Conservation (phyloP, 2,113 vertebrate species). For the Egretta garzetta region DNA sequence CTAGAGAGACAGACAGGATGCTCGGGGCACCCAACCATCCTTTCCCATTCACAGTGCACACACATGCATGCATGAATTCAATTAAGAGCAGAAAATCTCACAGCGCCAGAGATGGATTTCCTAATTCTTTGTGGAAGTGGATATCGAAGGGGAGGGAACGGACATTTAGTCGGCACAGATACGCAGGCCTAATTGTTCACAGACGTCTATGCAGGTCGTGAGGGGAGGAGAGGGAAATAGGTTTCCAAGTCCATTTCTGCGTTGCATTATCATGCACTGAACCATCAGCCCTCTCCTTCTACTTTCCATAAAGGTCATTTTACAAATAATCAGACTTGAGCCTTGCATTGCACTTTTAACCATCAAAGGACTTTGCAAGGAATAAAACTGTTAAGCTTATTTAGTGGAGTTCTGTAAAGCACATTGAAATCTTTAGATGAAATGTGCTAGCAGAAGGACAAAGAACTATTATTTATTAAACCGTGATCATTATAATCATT, state of each 20-base stretch:
- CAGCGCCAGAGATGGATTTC: constrained; percentile 17
- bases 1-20: not conserved
- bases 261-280: not conserved
- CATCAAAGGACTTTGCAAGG: not conserved
- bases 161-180: constrained; percentile 7
- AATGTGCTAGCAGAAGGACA: constrained; percentile 3
- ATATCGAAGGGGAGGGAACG: not conserved
- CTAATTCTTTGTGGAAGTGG: not conserved
- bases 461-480: not conserved
- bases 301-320: constrained; percentile 45
- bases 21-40: not conserved
- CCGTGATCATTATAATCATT: not conserved
- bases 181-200: constrained; percentile 4
- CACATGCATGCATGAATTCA: constrained; percentile 26
- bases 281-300: not conserved
- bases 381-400: not conserved
- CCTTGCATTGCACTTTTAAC: not conserved
- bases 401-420: not conserved
- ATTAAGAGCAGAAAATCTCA: constrained; percentile 47
- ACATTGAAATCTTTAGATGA: not conserved
- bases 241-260: constrained; percentile 4
- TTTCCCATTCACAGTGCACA: not conserved
- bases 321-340: constrained; percentile 30
- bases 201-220: not conserved
- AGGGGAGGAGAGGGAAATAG: not conserved